A percentile compares a stretch with the other conserved stretches of the same genome.
These are phyloP conservation scores for Manis crassicaudata DNA, from an alignment of 2,797 vertebrate genomes.

Conservation along the genomic window DNA sequence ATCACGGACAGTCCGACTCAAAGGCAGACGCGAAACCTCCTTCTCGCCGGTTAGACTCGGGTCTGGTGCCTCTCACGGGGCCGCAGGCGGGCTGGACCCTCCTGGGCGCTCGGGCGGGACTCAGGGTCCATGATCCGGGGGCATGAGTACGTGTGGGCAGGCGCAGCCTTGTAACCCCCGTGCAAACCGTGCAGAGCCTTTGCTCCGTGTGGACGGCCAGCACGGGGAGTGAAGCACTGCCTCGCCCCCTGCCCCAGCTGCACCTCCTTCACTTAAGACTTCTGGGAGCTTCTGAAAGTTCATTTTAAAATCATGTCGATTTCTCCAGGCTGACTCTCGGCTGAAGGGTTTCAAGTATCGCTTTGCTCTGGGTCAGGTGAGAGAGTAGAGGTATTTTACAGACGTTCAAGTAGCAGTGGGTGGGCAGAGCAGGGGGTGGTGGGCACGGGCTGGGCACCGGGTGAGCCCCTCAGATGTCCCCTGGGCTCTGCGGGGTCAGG, in stretches of 20 bases:
- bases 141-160: rapidly evolving
- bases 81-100: not conserved
- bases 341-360: not conserved
- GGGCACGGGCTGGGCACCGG: not conserved
- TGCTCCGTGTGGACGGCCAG: rapidly evolving
- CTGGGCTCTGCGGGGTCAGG: too few species aligned
- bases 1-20: not conserved
- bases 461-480: too few species aligned
- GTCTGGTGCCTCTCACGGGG: not conserved
- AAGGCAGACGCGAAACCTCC: not conserved
- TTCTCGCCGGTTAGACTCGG: not conserved
- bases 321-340: not conserved
- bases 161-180: not conserved
- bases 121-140: not conserved
- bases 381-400: not conserved
- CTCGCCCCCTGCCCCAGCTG: not conserved
- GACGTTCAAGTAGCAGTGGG: not conserved
- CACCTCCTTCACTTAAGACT: not conserved
- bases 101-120: rapidly evolving
- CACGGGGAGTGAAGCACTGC: too few species aligned
- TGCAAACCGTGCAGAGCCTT: not conserved
- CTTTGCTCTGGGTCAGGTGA: not conserved
- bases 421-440: rapidly evolving
- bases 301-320: not conserved
- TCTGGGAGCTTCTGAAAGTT: not conserved